Base-by-base conservation (phyloP, 2,888 invertebrate genomes). In the Anthoptus insignis region DNA sequence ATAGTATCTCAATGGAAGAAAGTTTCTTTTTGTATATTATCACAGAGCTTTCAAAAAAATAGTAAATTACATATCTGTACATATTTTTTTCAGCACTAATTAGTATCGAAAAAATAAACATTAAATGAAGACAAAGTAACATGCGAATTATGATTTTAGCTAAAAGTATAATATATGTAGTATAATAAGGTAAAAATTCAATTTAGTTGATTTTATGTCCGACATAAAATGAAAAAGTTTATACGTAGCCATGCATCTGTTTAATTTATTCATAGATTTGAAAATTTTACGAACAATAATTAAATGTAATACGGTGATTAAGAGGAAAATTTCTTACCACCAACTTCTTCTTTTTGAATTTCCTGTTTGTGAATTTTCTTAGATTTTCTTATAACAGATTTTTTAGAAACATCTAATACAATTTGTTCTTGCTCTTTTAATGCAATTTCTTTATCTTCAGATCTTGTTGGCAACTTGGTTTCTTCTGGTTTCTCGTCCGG, bases 171-270 rank as follows among this genome's bases (percentile, higher is more conserved):
- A 1, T 14, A 5, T 8, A 19, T 8, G 9, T 14, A n/a, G 42
- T 42, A 19, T 19, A 42, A 42, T 5, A 9, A 14, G 7, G 3
- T 27, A 37, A 37, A 37, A 37, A 6, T 14, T 14, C 37, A 37
- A 37, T 14, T 19, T 2, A 19, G 19, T 19, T 11, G 1, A 19
- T 11, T 19, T 7, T 42, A 19, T 19, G 3, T 19, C 19, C 4
- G 11, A 47, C 7, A 7, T 47, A n/a, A 24, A n/a, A 47, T n/a
- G 3, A 24, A 6, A 47, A 11, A 5, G 22, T 47, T 24, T 47
- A 11, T 66, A 76, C 16, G 81, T 70, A 82, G 76, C 87, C 89
- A 89, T 89, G 89, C 89, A 88, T 89, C 89, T 86, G 88, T 82
- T 77, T 42, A 24, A n/a, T 52, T 5, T 16, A 29, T 16, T 29